Percentiles rank a stretch among this genome's conserved stretches.
Evolutionary conservation across 1,140 invertebrate genomes (phyloP).

Genomic region (Trypoxylus dichotomus): DNA sequence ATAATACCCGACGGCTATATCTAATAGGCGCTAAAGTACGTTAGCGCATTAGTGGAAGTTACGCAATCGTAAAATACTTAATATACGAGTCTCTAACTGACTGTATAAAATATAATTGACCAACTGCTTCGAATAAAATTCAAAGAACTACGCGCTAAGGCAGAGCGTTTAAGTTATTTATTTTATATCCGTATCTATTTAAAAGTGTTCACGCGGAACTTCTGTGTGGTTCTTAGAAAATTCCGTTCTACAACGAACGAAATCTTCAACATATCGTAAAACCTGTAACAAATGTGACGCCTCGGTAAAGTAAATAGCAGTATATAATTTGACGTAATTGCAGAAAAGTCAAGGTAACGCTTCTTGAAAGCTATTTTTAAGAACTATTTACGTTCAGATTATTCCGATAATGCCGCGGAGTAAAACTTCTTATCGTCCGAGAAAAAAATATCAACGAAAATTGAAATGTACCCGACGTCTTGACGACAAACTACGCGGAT

Average conservation of each 20-base stretch:
- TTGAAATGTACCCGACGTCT: not conserved
- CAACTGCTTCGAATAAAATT: slow-evolving; percentile 5
- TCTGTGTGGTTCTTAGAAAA: no score
- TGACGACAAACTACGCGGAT: not conserved
- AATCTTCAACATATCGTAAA: slow-evolving; percentile 4
- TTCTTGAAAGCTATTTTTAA: not conserved
- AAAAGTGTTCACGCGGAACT: not conserved
- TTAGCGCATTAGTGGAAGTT: not conserved
- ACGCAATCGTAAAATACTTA: not conserved
- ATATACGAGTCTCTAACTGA: not conserved
- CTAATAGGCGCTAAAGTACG: no score
- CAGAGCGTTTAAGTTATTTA: no score
- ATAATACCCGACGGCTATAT: no score
- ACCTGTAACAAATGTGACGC: not conserved
- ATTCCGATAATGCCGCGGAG: not conserved
- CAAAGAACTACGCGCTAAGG: not conserved
- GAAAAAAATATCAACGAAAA: not conserved
- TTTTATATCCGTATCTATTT: not conserved
- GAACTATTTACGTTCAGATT: not conserved
- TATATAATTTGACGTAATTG: slow-evolving; percentile 1
- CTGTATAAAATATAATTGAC: not conserved
- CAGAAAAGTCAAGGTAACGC: not conserved
- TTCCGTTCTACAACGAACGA: not conserved
- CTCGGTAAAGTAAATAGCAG: not conserved
- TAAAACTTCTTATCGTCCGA: not conserved